Conservation (phyloP, 2,888 invertebrate genomes). For the Seladonia tumulorum region DNA sequence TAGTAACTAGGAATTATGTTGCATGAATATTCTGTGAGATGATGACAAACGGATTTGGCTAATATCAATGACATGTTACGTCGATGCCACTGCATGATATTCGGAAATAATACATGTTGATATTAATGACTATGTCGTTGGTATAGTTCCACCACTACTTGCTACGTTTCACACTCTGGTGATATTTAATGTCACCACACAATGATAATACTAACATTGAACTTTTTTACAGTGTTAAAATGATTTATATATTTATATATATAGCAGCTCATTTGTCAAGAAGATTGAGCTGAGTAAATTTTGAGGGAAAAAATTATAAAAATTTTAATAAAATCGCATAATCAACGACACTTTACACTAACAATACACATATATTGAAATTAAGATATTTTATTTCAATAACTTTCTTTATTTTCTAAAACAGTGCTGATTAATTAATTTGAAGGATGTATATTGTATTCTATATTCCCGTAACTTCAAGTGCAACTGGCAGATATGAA, state of each 20-base stretch:
- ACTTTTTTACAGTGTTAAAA: too few species aligned
- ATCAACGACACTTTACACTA: too few species aligned
- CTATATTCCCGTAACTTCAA: neutral
- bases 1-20: neutral
- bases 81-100: neutral
- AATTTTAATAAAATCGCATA: too few species aligned
- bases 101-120: slow-evolving; percentile 2
- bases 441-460: neutral
- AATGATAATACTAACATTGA: neutral
- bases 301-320: too few species aligned
- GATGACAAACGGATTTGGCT: neutral
- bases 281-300: too few species aligned
- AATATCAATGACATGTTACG: neutral
- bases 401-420: neutral
- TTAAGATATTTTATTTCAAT: neutral
- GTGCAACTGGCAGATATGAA: slow-evolving; percentile 14
- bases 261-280: too few species aligned
- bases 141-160: neutral
- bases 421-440: neutral
- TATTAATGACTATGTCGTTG: neutral
- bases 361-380: too few species aligned
- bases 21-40: neutral
- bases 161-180: neutral
- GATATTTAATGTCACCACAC: neutral
- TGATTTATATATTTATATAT: too few species aligned